Percentiles rank a stretch among this genome's conserved stretches.
Conservation (phyloP, 2,113 vertebrate species). For the Empidonax traillii region DNA sequence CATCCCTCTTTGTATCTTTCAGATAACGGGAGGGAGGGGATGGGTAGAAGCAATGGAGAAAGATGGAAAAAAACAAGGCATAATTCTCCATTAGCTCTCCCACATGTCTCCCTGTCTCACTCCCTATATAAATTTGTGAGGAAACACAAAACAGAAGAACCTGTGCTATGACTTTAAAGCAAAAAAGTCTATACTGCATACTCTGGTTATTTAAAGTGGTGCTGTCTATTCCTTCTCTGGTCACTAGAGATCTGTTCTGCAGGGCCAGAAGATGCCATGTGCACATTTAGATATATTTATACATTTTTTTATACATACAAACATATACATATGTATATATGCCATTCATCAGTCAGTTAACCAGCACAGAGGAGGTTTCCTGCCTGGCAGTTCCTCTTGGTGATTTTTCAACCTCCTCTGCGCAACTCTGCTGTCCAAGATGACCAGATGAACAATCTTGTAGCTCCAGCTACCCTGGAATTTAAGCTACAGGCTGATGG, state of each 20-base stretch:
- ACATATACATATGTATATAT: neutral
- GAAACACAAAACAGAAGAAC: neutral
- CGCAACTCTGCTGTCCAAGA: neutral
- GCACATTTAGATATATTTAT: neutral
- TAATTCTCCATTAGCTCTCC: neutral
- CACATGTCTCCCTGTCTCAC: neutral
- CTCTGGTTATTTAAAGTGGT: neutral
- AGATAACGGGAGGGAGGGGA: neutral
- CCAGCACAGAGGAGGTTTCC: neutral
- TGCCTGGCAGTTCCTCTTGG: neutral
- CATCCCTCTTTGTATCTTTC: neutral
- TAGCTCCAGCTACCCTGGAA: neutral
- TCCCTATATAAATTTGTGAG: neutral
- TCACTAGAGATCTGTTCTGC: neutral
- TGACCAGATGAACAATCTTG: neutral
- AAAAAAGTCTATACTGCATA: neutral
- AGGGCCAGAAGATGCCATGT: neutral
- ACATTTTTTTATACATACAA: too few relatives aligned
- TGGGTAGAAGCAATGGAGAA: neutral
- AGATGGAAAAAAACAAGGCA: fast-evolving
- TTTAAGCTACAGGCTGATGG: neutral
- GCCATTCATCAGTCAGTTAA: neutral
- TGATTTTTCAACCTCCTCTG: neutral
- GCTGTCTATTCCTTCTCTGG: neutral
- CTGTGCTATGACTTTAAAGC: neutral